Evolutionary conservation across 2,888 invertebrate species (phyloP), one percentile per base, ranked within the genome.

Genomic region (Platycheirus albimanus): DNA sequence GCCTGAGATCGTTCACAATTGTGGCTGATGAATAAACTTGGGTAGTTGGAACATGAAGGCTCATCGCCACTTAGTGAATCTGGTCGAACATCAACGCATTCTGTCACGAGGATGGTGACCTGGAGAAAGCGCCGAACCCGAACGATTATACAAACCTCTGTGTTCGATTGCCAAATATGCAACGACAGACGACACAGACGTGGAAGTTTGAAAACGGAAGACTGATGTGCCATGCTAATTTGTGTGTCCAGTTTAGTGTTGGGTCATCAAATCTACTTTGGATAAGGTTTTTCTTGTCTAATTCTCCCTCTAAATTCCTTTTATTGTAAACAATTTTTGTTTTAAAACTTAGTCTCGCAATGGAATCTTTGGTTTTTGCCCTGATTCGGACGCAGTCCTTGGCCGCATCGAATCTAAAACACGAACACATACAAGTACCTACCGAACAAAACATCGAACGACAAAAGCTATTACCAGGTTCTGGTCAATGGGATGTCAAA

Each of bases 171-270:
- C 94, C 96, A 1, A 98, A 98, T 91, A 93, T 94, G 33, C 94
- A 97, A 51, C 93, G 99, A 85, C 93, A 94, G 72, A 94, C 95
- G 13, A 99, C 98, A 54, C 99, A 99, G 92, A 96, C 96, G 1
- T 99, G 99, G 99, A 93, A 94, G 64, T 97, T 97, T 88, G 95
- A n/a, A n/a, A n/a, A n/a, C n/a, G n/a, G n/a, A n/a, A n/a, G n/a
- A n/a, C n/a, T n/a, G n/a, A n/a, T n/a, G 90, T 98, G 98, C 89
- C 96, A 97, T 90, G 94, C 94, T 86, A 96, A 96, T 91, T 95
- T 98, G 93, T 97, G 95, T 91, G 97, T 98, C 64, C 97, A 97
- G 90, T 94, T 95, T 3, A 92, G 80, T 36, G 52, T 20, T n/a
- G n/a, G n/a, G n/a, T n/a, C n/a, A n/a, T n/a, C n/a, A n/a, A n/a